Conservation (phyloP, 2,113 vertebrate genomes). For the Oostethus manadensis region DNA sequence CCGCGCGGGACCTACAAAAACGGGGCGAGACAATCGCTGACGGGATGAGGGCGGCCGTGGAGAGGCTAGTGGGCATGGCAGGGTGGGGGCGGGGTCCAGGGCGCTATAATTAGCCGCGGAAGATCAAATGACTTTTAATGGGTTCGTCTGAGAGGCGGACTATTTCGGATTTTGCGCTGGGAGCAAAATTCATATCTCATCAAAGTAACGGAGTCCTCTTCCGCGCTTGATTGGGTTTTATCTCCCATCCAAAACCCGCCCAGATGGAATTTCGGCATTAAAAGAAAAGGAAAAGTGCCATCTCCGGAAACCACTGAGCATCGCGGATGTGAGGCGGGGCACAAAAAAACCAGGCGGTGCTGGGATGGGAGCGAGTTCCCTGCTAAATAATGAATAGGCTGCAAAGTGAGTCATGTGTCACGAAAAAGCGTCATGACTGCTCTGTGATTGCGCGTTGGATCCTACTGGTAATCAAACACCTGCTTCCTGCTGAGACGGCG, state of each 20-base stretch:
- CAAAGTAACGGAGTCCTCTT: constrained; percentile 57
- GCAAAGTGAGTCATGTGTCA: too few species aligned
- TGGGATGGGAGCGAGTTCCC: too few species aligned
- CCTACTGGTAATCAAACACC: too few species aligned
- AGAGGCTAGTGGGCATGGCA: constrained; percentile 15
- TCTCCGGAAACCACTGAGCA: constrained; percentile 2
- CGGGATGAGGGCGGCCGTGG: constrained; percentile 20
- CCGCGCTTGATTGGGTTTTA: constrained; percentile 59
- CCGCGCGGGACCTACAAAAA: constrained; percentile 40
- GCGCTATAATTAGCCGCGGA: constrained; percentile 65
- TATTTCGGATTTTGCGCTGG: constrained; percentile 55
- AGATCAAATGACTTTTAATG: constrained; percentile 66
- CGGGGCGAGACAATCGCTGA: constrained; percentile 35
- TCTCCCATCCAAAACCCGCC: constrained; percentile 47
- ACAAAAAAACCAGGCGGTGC: too few species aligned
- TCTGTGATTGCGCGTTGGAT: too few species aligned
- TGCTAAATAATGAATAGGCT: too few species aligned
- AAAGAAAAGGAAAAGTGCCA: constrained; percentile 7
- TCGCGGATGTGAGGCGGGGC: too few species aligned
- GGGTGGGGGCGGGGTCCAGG: constrained; percentile 19
- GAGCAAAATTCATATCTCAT: constrained; percentile 62
- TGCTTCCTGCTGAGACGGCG: too few species aligned
- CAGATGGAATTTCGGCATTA: constrained; percentile 9
- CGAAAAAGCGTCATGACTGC: too few species aligned
- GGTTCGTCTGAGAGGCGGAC: constrained; percentile 61